A percentile compares a stretch with the other conserved stretches of the same genome.
Evolutionary conservation across 2,113 vertebrate genomes (phyloP).

Genomic region (Urocitellus parryii): DNA sequence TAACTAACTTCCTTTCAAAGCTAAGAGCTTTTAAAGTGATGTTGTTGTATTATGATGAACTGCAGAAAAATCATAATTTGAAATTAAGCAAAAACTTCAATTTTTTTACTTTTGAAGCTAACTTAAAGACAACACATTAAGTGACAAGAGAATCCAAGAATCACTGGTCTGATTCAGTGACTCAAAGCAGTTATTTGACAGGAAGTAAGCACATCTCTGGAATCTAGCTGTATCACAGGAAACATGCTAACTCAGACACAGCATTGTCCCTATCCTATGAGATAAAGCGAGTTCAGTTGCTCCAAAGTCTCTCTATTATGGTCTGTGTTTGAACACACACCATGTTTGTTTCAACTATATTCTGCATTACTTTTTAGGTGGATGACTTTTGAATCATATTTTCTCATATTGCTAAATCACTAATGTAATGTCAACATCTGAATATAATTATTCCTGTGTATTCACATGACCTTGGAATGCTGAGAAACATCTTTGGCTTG

Average conservation of each 20-base stretch:
- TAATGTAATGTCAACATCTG: constrained; percentile 65
- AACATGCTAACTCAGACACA: neutral
- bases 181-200: neutral
- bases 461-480: constrained; percentile 68
- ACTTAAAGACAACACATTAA: neutral
- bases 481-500: constrained; percentile 58
- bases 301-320: neutral
- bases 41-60: neutral
- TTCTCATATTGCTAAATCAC: constrained; percentile 36
- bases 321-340: neutral
- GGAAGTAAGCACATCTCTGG: neutral
- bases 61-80: neutral
- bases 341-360: neutral
- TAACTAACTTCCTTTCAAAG: neutral
- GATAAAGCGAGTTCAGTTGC: neutral
- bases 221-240: neutral
- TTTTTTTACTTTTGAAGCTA: neutral
- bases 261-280: too few relatives aligned
- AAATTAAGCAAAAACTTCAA: neutral
- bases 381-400: constrained; percentile 33
- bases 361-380: constrained; percentile 27
- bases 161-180: neutral
- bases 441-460: constrained; percentile 71
- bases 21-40: neutral
- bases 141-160: neutral